Evolutionary conservation across 2,888 invertebrate genomes (phyloP).

Genomic region (Pegoplata infirma): DNA sequence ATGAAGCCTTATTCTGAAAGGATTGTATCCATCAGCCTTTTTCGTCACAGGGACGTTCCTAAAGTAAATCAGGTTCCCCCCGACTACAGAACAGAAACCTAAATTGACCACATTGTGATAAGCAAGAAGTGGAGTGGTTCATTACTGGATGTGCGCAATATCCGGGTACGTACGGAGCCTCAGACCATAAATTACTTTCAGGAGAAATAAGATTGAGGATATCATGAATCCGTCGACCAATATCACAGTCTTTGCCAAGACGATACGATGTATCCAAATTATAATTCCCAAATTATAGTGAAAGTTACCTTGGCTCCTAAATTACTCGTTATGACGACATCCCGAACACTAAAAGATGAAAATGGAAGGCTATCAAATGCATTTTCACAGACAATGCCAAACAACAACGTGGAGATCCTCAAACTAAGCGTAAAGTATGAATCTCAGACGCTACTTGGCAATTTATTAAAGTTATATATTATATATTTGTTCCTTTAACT

Average conservation of each 20-base stretch:
- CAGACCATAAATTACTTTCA: neutral
- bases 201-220: neutral
- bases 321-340: neutral
- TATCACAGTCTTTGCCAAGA: neutral
- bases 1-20: no score
- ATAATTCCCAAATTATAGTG: neutral
- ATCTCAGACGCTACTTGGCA: neutral
- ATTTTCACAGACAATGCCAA: neutral
- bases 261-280: conserved; percentile 3
- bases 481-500: no score
- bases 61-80: no score
- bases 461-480: neutral
- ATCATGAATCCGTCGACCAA: neutral
- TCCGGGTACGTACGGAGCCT: neutral
- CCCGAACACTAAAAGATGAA: neutral
- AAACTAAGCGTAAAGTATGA: neutral
- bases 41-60: no score
- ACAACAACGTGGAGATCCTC: neutral
- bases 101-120: no score
- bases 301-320: neutral
- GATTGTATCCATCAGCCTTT: no score
- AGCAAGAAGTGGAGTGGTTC: no score
- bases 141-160: neutral
- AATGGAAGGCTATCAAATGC: neutral
- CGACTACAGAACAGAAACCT: no score